These are phyloP conservation scores for Tridacna crocea DNA, from an alignment of 2,888 invertebrate genomes.

Conservation along the genomic window DNA sequence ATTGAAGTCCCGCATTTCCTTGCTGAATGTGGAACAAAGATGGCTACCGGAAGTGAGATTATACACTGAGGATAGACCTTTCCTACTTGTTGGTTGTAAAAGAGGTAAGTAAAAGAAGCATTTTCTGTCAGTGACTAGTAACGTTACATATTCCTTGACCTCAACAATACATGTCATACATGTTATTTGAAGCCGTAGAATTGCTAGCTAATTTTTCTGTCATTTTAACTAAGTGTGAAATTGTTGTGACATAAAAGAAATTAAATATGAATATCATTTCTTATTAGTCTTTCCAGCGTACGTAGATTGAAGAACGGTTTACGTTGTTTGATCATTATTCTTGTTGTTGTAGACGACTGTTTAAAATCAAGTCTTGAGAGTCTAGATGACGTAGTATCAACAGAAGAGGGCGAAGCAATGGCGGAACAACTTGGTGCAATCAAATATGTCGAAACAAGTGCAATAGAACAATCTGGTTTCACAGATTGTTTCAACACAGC, in stretches of 20 bases:
- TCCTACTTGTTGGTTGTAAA: constrained; percentile 73
- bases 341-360: constrained; percentile 48
- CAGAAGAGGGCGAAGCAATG: constrained; percentile 67
- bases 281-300: no score
- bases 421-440: constrained; percentile 68
- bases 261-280: no score
- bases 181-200: no score
- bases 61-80: constrained; percentile 62
- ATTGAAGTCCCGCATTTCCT: constrained; percentile 73
- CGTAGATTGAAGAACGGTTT: no score
- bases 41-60: constrained; percentile 75
- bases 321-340: neutral
- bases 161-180: no score
- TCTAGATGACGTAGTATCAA: constrained; percentile 29
- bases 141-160: no score
- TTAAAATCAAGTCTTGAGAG: constrained; percentile 28
- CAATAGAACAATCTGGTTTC: constrained; percentile 62
- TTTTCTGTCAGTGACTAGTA: no score
- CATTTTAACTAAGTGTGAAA: no score
- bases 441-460: constrained; percentile 72
- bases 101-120: constrained; percentile 32
- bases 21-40: constrained; percentile 72
- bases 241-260: no score
- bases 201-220: no score
- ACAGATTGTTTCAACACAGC: constrained; percentile 47